phyloP scores from a whole-genome alignment of 2,797 vertebrate species.

The Oophaga sylvatica region DNA sequence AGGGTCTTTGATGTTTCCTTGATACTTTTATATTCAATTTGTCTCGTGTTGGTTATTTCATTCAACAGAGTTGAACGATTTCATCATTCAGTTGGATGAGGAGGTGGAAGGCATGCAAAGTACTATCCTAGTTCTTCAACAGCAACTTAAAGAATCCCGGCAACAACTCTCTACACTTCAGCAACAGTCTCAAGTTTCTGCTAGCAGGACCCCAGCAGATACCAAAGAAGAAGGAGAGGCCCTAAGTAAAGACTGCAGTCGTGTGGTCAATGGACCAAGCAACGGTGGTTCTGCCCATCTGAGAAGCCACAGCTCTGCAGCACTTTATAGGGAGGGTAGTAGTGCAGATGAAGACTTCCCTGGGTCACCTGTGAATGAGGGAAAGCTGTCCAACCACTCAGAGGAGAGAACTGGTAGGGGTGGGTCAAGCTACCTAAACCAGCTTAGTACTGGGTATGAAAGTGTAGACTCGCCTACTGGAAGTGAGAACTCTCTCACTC shows the following conservation, averaged over 20 bases:
- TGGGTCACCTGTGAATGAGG: constrained; percentile 87
- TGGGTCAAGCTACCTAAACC: constrained; percentile 84
- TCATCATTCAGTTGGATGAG: constrained; percentile 97
- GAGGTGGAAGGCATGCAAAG: constrained; percentile 99
- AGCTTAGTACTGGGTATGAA: constrained; percentile 95
- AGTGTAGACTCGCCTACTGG: constrained; percentile 99
- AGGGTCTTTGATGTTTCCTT: neutral
- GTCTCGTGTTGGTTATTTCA: constrained; percentile 47
- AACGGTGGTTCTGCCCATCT: constrained; percentile 89
- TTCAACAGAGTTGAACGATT: constrained; percentile 91
- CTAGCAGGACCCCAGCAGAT: constrained; percentile 80
- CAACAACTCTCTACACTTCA: constrained; percentile 83
- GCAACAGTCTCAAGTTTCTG: constrained; percentile 78
- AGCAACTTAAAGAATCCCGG: constrained; percentile 89
- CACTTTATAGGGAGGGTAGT: constrained; percentile 93
- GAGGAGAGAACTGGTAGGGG: constrained; percentile 87
- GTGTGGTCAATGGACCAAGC: constrained; percentile 94
- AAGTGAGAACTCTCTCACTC: constrained; percentile 98
- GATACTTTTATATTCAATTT: neutral
- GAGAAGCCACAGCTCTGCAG: constrained; percentile 84
- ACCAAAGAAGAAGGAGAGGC: constrained; percentile 76
- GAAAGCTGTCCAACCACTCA: constrained; percentile 95
- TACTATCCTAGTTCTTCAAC: constrained; percentile 94
- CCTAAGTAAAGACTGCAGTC: constrained; percentile 88
- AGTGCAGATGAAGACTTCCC: constrained; percentile 92